These are phyloP conservation scores for Cyclargus thomasi DNA, from an alignment of 1,140 invertebrate genomes.

Conservation along the genomic window DNA sequence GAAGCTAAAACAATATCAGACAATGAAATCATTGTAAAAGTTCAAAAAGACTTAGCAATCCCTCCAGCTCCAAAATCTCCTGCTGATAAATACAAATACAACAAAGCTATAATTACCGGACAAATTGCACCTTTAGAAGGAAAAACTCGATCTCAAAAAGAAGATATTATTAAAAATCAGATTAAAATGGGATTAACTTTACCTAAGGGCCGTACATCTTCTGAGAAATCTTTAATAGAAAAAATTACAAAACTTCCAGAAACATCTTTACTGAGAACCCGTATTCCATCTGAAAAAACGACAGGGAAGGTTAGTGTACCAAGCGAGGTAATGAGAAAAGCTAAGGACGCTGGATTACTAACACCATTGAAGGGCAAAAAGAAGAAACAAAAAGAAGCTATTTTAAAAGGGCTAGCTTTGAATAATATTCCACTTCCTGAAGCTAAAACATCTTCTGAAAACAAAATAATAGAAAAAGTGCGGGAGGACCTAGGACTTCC, in stretches of 20 bases:
- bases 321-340: slow-evolving; percentile 25
- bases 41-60: slow-evolving; percentile 26
- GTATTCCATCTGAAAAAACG: slow-evolving; percentile 28
- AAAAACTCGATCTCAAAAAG: slow-evolving; percentile 39
- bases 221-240: slow-evolving; percentile 34
- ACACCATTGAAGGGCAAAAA: slow-evolving; percentile 38
- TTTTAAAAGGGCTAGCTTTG: slow-evolving; percentile 33
- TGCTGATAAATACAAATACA: neutral
- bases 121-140: slow-evolving; percentile 44
- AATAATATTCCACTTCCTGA: slow-evolving; percentile 36
- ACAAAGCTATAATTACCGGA: slow-evolving; percentile 33
- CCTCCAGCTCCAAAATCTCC: slow-evolving; percentile 9
- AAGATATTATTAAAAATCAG: slow-evolving; percentile 37
- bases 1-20: slow-evolving; percentile 25
- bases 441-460: slow-evolving; percentile 39
- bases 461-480: slow-evolving; percentile 37
- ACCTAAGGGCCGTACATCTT: slow-evolving; percentile 30
- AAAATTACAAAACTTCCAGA: slow-evolving; percentile 40
- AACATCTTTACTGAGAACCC: slow-evolving; percentile 25
- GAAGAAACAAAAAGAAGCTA: slow-evolving; percentile 36
- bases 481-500: slow-evolving; percentile 35
- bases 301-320: slow-evolving; percentile 25
- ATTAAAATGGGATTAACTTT: slow-evolving; percentile 35
- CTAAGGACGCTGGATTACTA: slow-evolving; percentile 31
- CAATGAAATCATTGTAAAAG: slow-evolving; percentile 25